Evolutionary conservation across 2,797 vertebrate genomes (phyloP), one percentile per base, ranked within the genome.

Genomic region (Hybognathus amarus): DNA sequence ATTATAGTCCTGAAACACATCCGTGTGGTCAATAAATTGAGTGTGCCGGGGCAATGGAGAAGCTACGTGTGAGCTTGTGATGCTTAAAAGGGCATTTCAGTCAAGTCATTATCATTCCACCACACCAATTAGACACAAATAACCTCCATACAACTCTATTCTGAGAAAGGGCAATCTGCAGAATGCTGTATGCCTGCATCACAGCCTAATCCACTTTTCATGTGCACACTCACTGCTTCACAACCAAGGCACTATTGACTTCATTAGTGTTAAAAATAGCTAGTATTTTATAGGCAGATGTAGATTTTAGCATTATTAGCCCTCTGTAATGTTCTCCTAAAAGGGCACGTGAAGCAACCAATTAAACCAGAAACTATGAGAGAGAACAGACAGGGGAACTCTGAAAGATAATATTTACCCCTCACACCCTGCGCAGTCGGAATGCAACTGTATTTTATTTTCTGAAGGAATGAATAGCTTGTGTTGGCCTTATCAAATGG

Each of bases 191-290:
- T 5, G 38, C 22, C 64, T 68, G 24, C 90, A 92, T 30, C 17
- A 9, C 6, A 38, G 40, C 82, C 54, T 61, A 61, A 77, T 83
- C 67, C 82, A 88, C 91, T 68, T 88, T 92, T 91, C 91, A 93
- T 75, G 59, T 80, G 77, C 33, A 80, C 69, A 50, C 74, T 83
- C 77, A 74, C 68, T 80, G 36, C 24, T 74, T 59, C 77, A 80
- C 77, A 85, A 69, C 27, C 52, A 0, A 78, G 66, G 75, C 50
- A 68, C 83, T 75, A 85, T 64, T 80, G 61, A 24, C 92, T 94
- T 94, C 93, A 94, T 95, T 94, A 95, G 93, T 90, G 92, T 93
- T 94, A 93, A 94, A 94, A 94, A 94, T 93, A 92, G 93, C 90
- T 91, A 93, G 92, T 92, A 87, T 94, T 94, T 94, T 94, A 88